Evolutionary conservation across 2,113 vertebrate species (phyloP).

Genomic region (Oreocharis arfaki): DNA sequence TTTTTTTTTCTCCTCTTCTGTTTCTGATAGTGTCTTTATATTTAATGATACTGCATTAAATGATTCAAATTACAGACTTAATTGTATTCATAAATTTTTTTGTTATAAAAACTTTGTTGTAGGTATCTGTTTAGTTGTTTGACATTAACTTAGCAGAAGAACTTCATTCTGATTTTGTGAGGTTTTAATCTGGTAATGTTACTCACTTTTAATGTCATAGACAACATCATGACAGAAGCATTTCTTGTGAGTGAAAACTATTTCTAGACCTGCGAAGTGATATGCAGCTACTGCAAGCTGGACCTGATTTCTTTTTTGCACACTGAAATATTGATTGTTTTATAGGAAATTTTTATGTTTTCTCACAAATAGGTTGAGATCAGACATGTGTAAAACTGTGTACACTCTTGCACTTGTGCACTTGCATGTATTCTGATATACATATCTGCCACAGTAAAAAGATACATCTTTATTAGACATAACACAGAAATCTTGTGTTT

Average conservation of each 20-base stretch:
- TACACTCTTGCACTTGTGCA: neutral
- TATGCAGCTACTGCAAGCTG: neutral
- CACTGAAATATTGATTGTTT: neutral
- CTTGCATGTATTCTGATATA: neutral
- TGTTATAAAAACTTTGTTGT: slow-evolving; percentile 11
- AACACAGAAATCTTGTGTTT: neutral
- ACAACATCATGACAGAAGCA: slow-evolving; percentile 13
- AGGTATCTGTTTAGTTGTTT: slow-evolving; percentile 24
- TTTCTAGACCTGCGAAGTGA: neutral
- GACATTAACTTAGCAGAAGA: slow-evolving; percentile 8
- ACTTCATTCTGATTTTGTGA: neutral
- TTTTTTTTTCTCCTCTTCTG: neutral
- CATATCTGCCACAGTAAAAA: neutral
- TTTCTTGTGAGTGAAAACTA: neutral
- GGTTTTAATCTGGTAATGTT: slow-evolving; percentile 23
- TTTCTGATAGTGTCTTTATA: neutral
- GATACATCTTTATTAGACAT: neutral
- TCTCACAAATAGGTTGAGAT: neutral
- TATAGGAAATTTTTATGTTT: neutral
- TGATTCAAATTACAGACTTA: slow-evolving; percentile 20
- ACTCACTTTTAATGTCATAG: slow-evolving; percentile 14
- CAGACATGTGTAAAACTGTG: neutral
- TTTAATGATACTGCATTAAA: neutral
- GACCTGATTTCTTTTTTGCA: neutral
- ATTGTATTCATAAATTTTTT: slow-evolving; percentile 22